These are phyloP conservation scores for Prunella fulvescens DNA, from an alignment of 2,113 vertebrate species.

Conservation along the genomic window DNA sequence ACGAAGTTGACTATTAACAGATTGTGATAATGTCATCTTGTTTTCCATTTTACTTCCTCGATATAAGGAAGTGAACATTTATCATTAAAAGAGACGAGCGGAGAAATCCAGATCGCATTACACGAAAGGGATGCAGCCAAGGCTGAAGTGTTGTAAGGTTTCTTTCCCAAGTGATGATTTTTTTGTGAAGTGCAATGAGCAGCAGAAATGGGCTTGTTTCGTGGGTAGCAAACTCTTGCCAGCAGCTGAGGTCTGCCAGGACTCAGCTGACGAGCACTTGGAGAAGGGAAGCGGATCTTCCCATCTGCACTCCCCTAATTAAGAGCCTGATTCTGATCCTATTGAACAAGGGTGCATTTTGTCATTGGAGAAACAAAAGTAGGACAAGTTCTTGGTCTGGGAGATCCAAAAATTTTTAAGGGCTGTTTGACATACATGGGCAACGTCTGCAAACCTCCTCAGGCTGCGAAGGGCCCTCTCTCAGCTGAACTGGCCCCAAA, in stretches of 20 bases:
- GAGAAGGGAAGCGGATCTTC: background rate
- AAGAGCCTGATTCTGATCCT: background rate
- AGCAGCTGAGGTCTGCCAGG: constrained; percentile 10
- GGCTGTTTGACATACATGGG: background rate
- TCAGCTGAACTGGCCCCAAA: background rate
- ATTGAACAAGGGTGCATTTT: background rate
- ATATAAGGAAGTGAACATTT: constrained; percentile 9
- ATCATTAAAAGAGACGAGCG: background rate
- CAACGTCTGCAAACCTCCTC: background rate
- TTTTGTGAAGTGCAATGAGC: background rate
- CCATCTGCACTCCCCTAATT: constrained; percentile 2
- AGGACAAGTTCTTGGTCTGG: background rate
- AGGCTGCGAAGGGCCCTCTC: background rate
- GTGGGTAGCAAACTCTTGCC: background rate
- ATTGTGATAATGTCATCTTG: constrained; percentile 2
- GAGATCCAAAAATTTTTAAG: background rate
- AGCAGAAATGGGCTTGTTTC: background rate
- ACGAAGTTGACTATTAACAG: background rate
- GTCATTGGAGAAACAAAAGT: background rate
- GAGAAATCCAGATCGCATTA: background rate
- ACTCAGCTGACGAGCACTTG: background rate
- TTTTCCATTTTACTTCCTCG: background rate
- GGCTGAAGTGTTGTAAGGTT: background rate
- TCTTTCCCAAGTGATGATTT: background rate
- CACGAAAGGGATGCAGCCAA: background rate